Base-by-base conservation (phyloP, 1,140 invertebrate species). In the Scaptomyza hsui region DNA sequence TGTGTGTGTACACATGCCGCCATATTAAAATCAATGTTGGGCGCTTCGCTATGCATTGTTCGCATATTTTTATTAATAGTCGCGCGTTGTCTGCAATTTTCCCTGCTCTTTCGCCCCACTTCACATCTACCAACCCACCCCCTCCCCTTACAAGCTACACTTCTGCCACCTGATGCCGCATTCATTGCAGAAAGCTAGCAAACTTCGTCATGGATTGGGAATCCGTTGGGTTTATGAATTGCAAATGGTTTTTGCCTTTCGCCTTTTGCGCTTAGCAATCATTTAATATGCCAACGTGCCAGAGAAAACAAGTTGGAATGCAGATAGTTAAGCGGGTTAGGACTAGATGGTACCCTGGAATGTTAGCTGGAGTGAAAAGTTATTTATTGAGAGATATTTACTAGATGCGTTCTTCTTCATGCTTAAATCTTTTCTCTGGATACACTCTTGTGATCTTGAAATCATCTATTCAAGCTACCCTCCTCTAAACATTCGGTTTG, bases 31-130 rank as follows among this genome's bases (percentile, higher is more conserved):
- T 80, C 77, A 80, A 80, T 80, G 77, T 80, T 67, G 67, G 45
- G 18, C 59, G 24, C 77, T 60, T 37, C 44, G 70, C 76, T 57
- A 45, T 80, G 77, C 77, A 81, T 80, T 80, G 77, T 80, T 80
- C 77, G 77, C 77, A 80, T 80, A 81, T 75, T 80, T 80, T 80
- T 80, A 80, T 80, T 80, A 80, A 80, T 80, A 80, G 77, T 80
- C 77, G 68, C 78, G 77, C 77, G 77, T 81, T 76, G 77, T 80
- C 77, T 80, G 77, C 77, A 75, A 76, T 76, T 80, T 80, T 75
- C 68, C 72, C 62, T 26, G 18, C 42, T 63, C 47, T 37, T 32
- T 52, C 55, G 29, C 4, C 26, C 53, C 37, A 24, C 42, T 2
- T 18, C 10, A 1, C 32, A 2, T n/a, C 53, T 53, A 47, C 57